Percentiles rank a stretch among this genome's conserved stretches.
Conservation (phyloP, 2,113 vertebrate genomes). For the Herpailurus yagouaroundi region DNA sequence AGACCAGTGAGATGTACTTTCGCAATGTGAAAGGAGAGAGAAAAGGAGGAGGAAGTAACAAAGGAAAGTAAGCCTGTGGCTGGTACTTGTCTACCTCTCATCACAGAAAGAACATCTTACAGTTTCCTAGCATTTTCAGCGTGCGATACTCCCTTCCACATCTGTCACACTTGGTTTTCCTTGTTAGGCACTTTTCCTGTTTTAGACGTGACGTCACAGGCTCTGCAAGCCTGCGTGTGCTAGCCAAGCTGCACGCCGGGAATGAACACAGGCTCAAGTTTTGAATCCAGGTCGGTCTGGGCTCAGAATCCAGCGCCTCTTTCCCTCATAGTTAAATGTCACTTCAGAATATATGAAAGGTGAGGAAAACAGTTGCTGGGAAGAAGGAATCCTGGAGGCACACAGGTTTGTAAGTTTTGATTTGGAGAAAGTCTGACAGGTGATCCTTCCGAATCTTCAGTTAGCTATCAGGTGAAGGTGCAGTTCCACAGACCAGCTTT, state of each 20-base stretch:
- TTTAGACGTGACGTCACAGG: not conserved
- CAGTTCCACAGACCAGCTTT: not conserved
- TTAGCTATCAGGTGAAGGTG: not conserved
- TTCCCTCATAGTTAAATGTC: not conserved
- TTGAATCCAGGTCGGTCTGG: not conserved
- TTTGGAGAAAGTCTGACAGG: not conserved
- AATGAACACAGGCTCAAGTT: not conserved
- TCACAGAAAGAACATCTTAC: not conserved
- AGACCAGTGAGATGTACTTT: not conserved
- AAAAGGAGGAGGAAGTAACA: not conserved
- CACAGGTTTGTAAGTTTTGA: not conserved
- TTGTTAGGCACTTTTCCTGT: not conserved
- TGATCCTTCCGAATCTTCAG: not conserved
- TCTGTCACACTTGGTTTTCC: conserved; percentile 8
- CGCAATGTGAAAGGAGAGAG: not conserved
- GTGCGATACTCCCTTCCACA: not conserved
- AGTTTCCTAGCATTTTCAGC: not conserved
- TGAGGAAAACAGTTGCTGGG: not conserved
- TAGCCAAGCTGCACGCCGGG: not conserved
- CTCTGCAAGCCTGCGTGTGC: not conserved
- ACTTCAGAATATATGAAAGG: not conserved
- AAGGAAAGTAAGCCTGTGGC: not conserved
- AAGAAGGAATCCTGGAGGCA: not conserved
- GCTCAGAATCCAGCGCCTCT: not conserved
- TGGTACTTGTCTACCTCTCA: not conserved